These are phyloP conservation scores for Plemyria rubiginata DNA, from an alignment of 2,888 invertebrate species.

Conservation along the genomic window DNA sequence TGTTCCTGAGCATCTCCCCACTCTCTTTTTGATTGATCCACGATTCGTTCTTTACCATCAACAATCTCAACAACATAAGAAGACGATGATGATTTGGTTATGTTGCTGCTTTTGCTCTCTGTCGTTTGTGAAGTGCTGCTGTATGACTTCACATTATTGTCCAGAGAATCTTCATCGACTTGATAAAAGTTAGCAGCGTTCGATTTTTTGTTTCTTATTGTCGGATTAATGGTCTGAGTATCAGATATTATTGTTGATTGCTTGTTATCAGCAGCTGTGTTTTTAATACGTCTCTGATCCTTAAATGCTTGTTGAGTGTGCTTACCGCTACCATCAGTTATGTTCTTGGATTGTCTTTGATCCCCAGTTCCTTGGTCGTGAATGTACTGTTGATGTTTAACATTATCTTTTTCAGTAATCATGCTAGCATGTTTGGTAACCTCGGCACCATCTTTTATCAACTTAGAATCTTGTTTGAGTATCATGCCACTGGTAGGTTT, in stretches of 20 bases:
- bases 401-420: slow-evolving; percentile 71
- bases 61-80: slow-evolving; percentile 88
- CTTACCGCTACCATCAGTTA: slow-evolving; percentile 40
- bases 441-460: slow-evolving; percentile 75
- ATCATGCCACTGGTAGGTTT: slow-evolving; percentile 72
- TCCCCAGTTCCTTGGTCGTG: slow-evolving; percentile 58
- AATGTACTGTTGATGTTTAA: slow-evolving; percentile 66
- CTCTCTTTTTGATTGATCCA: slow-evolving; percentile 85
- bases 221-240: slow-evolving; percentile 22
- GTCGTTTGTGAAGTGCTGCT: slow-evolving; percentile 74
- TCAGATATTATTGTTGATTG: slow-evolving; percentile 42
- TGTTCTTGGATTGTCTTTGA: slow-evolving; percentile 40
- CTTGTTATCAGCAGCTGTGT: slow-evolving; percentile 43
- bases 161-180: slow-evolving; percentile 63
- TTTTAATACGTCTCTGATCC: slow-evolving; percentile 38
- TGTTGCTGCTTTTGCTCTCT: slow-evolving; percentile 82
- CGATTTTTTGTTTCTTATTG: slow-evolving; percentile 47
- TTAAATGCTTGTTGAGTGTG: slow-evolving; percentile 39
- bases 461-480: slow-evolving; percentile 71
- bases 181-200: slow-evolving; percentile 45
- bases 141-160: slow-evolving; percentile 64
- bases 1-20: slow-evolving; percentile 81
- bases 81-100: slow-evolving; percentile 85
- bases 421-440: slow-evolving; percentile 69
- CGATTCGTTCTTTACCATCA: slow-evolving; percentile 86